Conservation (phyloP, 2,888 invertebrate species). For the Pristionchus mayeri region DNA sequence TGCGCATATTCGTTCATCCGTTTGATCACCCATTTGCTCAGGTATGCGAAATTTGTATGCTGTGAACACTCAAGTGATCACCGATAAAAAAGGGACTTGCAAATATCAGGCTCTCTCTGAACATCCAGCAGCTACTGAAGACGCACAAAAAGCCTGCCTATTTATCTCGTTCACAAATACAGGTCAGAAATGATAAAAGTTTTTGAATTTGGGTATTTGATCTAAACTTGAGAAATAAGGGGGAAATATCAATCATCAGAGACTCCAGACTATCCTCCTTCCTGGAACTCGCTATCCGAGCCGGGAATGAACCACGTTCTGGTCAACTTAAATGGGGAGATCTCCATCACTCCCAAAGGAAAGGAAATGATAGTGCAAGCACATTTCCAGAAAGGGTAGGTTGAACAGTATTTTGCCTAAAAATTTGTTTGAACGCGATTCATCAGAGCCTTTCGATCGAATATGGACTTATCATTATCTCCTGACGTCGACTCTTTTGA, state of each 20-base stretch:
- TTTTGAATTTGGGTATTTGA: too few species aligned
- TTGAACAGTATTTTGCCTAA: not conserved
- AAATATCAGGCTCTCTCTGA: not conserved
- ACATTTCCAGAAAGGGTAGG: not conserved
- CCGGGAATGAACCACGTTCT: not conserved
- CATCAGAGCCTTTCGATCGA: not conserved
- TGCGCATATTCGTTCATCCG: not conserved
- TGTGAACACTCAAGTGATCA: too few species aligned
- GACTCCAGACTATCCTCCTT: not conserved
- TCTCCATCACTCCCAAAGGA: not conserved
- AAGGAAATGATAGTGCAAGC: constrained; percentile 6
- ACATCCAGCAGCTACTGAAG: not conserved
- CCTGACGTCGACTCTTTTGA: not conserved
- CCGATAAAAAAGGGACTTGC: too few species aligned
- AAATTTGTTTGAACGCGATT: too few species aligned
- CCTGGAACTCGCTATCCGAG: not conserved
- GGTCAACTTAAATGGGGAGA: not conserved
- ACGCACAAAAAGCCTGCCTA: not conserved
- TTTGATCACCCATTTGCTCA: not conserved
- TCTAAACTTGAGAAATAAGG: too few species aligned
- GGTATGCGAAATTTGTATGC: too few species aligned
- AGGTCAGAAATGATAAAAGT: not conserved
- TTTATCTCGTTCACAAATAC: not conserved
- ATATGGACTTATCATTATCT: not conserved
- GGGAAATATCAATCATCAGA: too few species aligned